Conservation (phyloP, 2,113 vertebrate species). For the Datnioides undecimradiatus region DNA sequence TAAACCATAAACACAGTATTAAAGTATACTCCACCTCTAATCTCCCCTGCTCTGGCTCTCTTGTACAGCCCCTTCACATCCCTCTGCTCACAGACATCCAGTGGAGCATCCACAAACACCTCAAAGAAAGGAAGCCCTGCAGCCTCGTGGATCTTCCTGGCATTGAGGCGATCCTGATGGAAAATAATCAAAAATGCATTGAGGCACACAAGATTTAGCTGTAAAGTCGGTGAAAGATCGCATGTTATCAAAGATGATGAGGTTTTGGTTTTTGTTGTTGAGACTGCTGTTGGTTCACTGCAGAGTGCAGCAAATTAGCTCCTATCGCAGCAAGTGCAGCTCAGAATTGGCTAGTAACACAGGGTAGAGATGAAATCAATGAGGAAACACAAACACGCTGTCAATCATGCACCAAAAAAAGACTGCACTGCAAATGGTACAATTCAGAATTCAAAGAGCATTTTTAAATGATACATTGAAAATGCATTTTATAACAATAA, state of each 20-base stretch:
- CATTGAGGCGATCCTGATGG: conserved; percentile 94
- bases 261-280: neutral
- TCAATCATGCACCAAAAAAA: neutral
- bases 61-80: conserved; percentile 99
- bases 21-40: conserved; percentile 87
- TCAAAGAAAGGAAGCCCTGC: conserved; percentile 97
- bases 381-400: neutral
- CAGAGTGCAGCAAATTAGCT: neutral
- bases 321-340: neutral
- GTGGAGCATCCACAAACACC: conserved; percentile 96
- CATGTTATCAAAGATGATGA: too few relatives aligned
- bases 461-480: neutral
- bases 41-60: conserved; percentile 96
- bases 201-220: neutral
- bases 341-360: neutral
- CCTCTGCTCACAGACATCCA: conserved; percentile 97
- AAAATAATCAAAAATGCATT: neutral
- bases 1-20: too few relatives aligned
- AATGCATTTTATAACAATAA: neutral
- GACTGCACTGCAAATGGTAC: neutral
- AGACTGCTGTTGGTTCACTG: too few relatives aligned
- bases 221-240: neutral
- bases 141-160: conserved; percentile 93
- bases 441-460: neutral
- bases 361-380: neutral